A percentile compares a stretch with the other conserved stretches of the same genome.
phyloP scores from a whole-genome alignment of 2,888 invertebrate species.

The Holacanthella duospinosa region DNA sequence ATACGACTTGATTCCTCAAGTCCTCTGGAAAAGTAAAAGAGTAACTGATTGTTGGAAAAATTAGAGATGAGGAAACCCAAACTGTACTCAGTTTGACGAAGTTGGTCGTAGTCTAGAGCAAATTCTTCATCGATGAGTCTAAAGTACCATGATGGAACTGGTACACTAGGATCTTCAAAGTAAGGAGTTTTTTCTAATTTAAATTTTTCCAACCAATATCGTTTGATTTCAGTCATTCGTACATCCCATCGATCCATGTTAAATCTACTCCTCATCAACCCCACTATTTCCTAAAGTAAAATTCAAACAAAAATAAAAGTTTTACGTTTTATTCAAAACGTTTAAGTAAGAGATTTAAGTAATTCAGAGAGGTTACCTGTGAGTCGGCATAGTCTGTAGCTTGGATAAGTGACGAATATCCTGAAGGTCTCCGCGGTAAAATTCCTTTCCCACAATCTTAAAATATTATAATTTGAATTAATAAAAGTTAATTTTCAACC shows the following conservation, averaged over 20 bases:
- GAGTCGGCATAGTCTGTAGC: no score
- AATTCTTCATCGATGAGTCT: slow-evolving; percentile 1
- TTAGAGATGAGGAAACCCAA: background rate
- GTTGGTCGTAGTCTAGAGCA: background rate
- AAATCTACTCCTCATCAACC: background rate
- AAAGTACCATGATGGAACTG: background rate
- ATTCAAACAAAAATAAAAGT: background rate
- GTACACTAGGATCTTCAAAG: background rate
- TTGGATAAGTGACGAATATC: no score
- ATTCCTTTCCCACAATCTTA: background rate
- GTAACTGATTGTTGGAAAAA: background rate
- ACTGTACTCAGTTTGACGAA: background rate
- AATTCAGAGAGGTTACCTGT: no score
- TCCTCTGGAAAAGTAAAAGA: background rate
- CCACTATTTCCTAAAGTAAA: background rate
- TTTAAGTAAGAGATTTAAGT: background rate
- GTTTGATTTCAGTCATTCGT: background rate
- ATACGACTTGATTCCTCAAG: background rate
- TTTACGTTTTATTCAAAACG: background rate
- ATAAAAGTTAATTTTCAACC: background rate
- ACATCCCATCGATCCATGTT: background rate
- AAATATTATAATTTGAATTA: background rate
- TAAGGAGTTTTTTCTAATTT: background rate
- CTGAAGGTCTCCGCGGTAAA: background rate
- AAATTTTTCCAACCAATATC: background rate